Percentiles rank a stretch among this genome's conserved stretches.
These are phyloP conservation scores for Microcebus tavaratra DNA, from an alignment of 2,113 vertebrate species.

Conservation along the genomic window DNA sequence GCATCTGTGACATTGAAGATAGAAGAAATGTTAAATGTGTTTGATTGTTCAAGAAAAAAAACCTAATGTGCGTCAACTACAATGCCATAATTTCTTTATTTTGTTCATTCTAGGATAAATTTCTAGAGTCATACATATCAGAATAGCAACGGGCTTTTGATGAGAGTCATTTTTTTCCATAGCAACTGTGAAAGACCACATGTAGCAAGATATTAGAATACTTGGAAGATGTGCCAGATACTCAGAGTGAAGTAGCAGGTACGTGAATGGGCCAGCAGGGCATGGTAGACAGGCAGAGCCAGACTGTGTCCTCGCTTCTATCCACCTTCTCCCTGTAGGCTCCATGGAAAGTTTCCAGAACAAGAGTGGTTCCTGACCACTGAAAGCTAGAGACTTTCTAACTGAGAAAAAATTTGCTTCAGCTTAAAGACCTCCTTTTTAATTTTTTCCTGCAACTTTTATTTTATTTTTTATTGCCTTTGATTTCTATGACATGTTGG, in stretches of 20 bases:
- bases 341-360: background rate
- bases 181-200: background rate
- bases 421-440: background rate
- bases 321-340: background rate
- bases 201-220: background rate
- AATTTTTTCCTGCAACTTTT: background rate
- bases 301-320: background rate
- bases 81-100: background rate
- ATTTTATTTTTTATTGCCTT: conserved; percentile 45
- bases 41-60: background rate
- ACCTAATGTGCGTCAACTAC: background rate
- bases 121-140: background rate
- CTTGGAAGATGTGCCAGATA: background rate
- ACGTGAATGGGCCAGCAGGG: background rate
- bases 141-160: background rate
- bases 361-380: background rate
- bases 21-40: background rate
- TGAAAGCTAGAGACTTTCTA: background rate
- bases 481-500: background rate
- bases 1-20: background rate
- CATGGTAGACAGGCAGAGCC: no score
- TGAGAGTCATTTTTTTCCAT: background rate
- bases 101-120: background rate
- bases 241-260: background rate
- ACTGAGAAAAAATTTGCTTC: background rate